phyloP scores from a whole-genome alignment of 2,113 vertebrate species.

The Aramus guarauna region DNA sequence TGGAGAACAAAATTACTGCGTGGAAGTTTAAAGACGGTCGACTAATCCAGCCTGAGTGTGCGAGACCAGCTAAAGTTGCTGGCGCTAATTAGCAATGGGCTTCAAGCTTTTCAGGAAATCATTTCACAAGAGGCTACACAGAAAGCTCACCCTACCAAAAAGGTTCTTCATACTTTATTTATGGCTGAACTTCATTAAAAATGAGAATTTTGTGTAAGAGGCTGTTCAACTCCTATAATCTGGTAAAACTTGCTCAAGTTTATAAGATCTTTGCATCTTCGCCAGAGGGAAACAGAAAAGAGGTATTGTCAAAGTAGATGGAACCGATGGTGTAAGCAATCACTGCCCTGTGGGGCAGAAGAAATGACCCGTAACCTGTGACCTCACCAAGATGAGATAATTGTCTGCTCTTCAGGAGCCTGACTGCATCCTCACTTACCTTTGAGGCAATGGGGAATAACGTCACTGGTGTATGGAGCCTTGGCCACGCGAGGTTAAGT shows the following conservation, averaged over 20 bases:
- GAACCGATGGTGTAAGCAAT: not conserved
- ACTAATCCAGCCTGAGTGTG: not conserved
- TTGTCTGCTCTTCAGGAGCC: not conserved
- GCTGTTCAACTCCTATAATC: not conserved
- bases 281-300: not conserved
- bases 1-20: not conserved
- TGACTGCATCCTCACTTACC: not conserved
- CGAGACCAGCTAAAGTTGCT: not conserved
- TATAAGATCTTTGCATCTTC: not conserved
- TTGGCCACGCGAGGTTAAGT: not conserved
- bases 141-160: not conserved
- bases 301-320: not conserved
- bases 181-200: not conserved
- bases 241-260: not conserved
- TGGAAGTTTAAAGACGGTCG: not conserved
- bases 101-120: not conserved
- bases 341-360: not conserved
- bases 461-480: accelerated
- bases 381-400: not conserved
- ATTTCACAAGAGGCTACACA: not conserved
- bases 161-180: not conserved
- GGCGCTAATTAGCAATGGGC: not conserved
- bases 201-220: not conserved
- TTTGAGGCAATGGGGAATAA: not conserved
- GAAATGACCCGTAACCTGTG: not conserved